These are phyloP conservation scores for Proisotoma minuta DNA, from an alignment of 2,888 invertebrate genomes.

Conservation along the genomic window DNA sequence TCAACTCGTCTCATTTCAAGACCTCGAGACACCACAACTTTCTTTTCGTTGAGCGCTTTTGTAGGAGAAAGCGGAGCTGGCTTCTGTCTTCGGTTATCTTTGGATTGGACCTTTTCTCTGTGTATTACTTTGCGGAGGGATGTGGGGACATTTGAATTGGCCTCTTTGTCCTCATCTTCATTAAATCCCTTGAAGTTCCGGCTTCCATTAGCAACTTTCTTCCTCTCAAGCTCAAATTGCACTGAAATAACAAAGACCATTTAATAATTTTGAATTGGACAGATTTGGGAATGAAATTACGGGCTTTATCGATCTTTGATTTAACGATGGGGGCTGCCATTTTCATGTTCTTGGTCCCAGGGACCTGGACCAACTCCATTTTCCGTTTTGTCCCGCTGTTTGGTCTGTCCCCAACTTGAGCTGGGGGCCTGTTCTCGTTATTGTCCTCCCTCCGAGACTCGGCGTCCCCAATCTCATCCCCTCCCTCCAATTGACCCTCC, in stretches of 20 bases:
- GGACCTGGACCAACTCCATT: no score
- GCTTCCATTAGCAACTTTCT: no score
- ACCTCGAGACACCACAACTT: slow-evolving; percentile 15
- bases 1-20: slow-evolving; percentile 29
- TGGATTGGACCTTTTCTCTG: neutral
- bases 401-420: neutral
- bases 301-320: neutral
- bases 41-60: neutral
- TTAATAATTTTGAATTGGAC: no score
- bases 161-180: no score
- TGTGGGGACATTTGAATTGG: no score
- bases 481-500: no score
- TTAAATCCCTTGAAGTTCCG: no score
- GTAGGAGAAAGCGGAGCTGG: neutral
- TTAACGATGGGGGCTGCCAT: neutral
- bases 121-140: neutral
- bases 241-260: no score
- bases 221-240: no score
- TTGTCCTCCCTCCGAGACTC: neutral
- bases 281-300: no score
- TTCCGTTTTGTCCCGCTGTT: no score
- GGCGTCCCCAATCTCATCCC: neutral
- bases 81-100: neutral
- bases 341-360: no score
- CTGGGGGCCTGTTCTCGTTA: neutral